Conservation (phyloP, 2,113 vertebrate genomes). For the Ciconia maguari region DNA sequence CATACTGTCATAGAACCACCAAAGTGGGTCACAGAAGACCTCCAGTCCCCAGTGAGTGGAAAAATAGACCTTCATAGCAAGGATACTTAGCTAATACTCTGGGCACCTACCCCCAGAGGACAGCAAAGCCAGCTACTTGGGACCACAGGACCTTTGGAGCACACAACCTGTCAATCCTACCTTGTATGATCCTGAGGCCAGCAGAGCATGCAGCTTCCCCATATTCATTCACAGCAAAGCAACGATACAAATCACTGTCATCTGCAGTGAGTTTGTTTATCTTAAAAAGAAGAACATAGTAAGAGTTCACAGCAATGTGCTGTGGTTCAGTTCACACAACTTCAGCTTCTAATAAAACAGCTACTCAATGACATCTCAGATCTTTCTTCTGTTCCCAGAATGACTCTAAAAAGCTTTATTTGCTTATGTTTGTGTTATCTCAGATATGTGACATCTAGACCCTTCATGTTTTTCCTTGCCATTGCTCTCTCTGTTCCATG, state of each 20-base stretch:
- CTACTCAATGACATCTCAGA: neutral
- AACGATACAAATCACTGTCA: conserved; percentile 83
- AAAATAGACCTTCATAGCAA: neutral
- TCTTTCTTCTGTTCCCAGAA: neutral
- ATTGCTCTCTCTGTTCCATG: neutral
- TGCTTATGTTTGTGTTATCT: neutral
- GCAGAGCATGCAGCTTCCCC: conserved; percentile 81
- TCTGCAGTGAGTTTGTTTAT: conserved; percentile 69
- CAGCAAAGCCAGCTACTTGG: neutral
- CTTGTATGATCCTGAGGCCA: conserved; percentile 79
- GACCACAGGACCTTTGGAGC: neutral
- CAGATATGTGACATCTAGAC: neutral
- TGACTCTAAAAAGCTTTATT: neutral
- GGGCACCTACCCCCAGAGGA: neutral
- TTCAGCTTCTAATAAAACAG: neutral
- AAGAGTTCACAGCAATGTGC: neutral
- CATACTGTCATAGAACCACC: neutral
- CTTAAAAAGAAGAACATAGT: conserved; percentile 62
- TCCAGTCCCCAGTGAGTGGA: neutral
- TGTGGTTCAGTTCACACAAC: neutral
- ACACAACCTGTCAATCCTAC: conserved; percentile 62
- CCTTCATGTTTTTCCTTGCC: neutral
- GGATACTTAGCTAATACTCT: neutral
- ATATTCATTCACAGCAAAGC: conserved; percentile 77
- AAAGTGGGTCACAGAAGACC: neutral